A percentile compares a stretch with the other conserved stretches of the same genome.
phyloP scores from a whole-genome alignment of 2,888 invertebrate genomes.

The Ceramica pisi region DNA sequence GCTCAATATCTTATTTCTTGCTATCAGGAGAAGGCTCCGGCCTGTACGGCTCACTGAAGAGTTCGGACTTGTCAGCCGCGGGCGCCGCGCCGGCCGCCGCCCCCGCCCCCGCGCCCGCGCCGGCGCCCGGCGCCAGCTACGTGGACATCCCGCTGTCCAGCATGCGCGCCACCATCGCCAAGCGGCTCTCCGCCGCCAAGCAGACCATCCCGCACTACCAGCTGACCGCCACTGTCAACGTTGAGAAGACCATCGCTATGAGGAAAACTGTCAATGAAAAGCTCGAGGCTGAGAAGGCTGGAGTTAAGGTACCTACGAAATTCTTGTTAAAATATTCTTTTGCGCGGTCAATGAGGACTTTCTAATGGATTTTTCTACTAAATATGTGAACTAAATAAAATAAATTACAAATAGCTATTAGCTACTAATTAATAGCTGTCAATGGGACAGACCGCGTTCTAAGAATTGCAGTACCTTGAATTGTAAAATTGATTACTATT shows the following conservation, averaged over 20 bases:
- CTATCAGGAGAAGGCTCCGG: slow-evolving; percentile 93
- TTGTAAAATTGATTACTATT: too few relatives aligned
- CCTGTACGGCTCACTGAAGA: slow-evolving; percentile 95
- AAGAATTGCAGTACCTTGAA: too few relatives aligned
- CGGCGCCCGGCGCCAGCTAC: slow-evolving; percentile 89
- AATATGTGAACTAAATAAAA: too few relatives aligned
- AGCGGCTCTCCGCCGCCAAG: slow-evolving; percentile 96
- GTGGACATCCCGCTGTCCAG: slow-evolving; percentile 96
- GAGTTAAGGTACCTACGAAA: slow-evolving; percentile 89
- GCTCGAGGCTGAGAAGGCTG: slow-evolving; percentile 93
- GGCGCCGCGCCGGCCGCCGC: slow-evolving; percentile 60
- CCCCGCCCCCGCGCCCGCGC: slow-evolving; percentile 72
- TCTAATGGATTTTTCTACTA: too few relatives aligned
- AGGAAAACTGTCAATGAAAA: slow-evolving; percentile 95
- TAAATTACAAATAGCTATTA: too few relatives aligned
- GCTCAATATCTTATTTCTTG: slow-evolving; percentile 61
- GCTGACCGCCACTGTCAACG: slow-evolving; percentile 95
- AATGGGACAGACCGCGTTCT: too few relatives aligned
- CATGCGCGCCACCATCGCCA: slow-evolving; percentile 97
- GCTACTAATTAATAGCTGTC: too few relatives aligned
- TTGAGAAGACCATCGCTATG: slow-evolving; percentile 95
- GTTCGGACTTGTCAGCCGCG: slow-evolving; percentile 92
- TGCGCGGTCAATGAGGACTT: too few relatives aligned
- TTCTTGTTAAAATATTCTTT: too few relatives aligned
- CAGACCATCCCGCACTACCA: slow-evolving; percentile 99